A percentile compares a stretch with the other conserved stretches of the same genome.
phyloP scores from a whole-genome alignment of 2,797 vertebrate species.

The Peromyscus melanophrys region DNA sequence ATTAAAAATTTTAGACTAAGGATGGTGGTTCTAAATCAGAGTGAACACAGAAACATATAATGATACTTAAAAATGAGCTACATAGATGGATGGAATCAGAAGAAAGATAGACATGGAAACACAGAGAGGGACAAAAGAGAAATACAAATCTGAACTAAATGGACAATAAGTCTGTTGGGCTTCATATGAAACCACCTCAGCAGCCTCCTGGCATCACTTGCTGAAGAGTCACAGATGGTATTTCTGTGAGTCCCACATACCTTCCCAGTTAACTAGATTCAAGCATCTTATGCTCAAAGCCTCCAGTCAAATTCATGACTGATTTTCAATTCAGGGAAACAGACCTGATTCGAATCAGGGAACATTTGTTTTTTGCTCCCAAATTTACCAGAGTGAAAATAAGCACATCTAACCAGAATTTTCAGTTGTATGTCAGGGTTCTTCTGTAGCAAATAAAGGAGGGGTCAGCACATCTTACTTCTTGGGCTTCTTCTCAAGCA shows the following conservation, averaged over 20 bases:
- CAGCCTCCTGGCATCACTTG: background rate
- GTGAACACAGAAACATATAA: background rate
- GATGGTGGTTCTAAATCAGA: background rate
- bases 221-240: conserved; percentile 74
- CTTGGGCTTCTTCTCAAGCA: background rate
- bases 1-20: conserved; percentile 26
- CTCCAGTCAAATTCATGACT: conserved; percentile 85
- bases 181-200: background rate
- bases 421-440: conserved; percentile 81
- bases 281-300: conserved; percentile 85
- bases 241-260: conserved; percentile 80
- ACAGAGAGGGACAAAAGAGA: background rate
- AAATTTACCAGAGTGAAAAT: conserved; percentile 75
- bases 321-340: conserved; percentile 82
- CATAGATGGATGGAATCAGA: background rate
- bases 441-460: conserved; percentile 55
- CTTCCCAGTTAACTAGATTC: conserved; percentile 84
- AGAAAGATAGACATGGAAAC: background rate
- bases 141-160: background rate
- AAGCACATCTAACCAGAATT: conserved; percentile 82
- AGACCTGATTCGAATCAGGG: conserved; percentile 75
- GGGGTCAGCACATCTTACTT: conserved; percentile 45
- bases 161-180: conserved; percentile 25
- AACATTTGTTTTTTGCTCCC: conserved; percentile 13
- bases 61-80: background rate